phyloP scores from a whole-genome alignment of 2,888 invertebrate genomes.

The Hyalella azteca region DNA sequence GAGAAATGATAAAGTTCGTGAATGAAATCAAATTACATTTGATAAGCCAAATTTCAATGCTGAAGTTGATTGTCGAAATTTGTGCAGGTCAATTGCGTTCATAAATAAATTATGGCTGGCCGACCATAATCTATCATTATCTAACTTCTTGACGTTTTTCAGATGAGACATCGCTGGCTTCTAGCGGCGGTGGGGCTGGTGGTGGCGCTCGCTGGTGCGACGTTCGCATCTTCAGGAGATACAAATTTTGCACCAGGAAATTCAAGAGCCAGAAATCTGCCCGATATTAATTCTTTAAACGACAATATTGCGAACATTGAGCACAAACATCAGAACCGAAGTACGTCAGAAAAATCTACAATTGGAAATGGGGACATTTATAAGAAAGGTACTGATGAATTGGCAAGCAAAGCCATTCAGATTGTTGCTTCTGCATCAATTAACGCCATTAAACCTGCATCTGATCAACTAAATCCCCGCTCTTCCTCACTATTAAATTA shows the following conservation, averaged over 20 bases:
- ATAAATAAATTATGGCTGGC: too few species aligned
- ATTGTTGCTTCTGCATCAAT: not conserved
- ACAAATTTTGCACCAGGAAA: too few species aligned
- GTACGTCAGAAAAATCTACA: not conserved
- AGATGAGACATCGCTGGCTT: slow-evolving; percentile 18
- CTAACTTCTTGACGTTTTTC: not conserved
- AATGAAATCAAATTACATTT: too few species aligned
- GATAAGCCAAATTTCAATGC: too few species aligned
- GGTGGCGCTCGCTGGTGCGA: not conserved
- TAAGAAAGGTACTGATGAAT: not conserved
- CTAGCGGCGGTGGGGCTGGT: not conserved
- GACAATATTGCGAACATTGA: not conserved
- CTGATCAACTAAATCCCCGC: not conserved
- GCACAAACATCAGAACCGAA: not conserved
- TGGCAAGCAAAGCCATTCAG: too few species aligned
- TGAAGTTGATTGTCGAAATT: too few species aligned
- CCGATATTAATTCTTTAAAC: not conserved
- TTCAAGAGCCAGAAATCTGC: not conserved
- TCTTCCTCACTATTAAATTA: not conserved
- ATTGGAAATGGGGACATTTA: not conserved
- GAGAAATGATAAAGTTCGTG: too few species aligned
- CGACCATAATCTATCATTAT: too few species aligned
- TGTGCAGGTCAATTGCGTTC: too few species aligned
- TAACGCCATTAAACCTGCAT: slow-evolving; percentile 10
- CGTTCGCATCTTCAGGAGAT: not conserved